Conservation (phyloP, 2,113 vertebrate genomes). For the Phyllostomus discolor region DNA sequence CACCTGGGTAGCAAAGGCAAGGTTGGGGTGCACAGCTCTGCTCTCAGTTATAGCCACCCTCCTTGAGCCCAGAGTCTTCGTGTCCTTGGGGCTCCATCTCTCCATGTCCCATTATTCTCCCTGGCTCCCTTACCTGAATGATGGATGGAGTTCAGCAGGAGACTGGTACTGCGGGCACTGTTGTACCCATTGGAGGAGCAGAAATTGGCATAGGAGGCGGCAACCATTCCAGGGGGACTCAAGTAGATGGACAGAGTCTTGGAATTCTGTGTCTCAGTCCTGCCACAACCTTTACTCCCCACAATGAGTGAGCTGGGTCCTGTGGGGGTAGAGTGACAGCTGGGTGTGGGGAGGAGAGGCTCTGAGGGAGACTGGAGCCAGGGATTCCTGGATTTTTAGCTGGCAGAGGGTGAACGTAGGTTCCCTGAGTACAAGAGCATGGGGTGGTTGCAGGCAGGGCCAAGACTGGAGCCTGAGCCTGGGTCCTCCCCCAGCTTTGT, state of each 20-base stretch:
- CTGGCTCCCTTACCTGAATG: not conserved
- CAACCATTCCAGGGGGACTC: not conserved
- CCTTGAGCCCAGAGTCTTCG: not conserved
- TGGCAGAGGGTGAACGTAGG: not conserved
- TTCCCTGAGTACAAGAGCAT: too few relatives aligned
- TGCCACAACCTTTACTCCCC: constrained; percentile 49
- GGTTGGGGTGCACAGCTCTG: not conserved
- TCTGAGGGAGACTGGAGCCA: not conserved
- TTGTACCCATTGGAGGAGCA: constrained; percentile 47
- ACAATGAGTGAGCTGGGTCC: not conserved
- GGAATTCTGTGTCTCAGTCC: accelerated
- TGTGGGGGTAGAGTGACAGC: not conserved
- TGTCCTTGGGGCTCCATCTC: not conserved
- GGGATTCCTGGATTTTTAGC: not conserved
- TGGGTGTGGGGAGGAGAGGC: not conserved
- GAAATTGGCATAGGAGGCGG: constrained; percentile 23
- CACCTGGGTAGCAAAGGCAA: not conserved
- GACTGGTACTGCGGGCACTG: accelerated
- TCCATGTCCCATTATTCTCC: accelerated
- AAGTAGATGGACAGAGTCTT: not conserved
- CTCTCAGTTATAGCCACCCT: not conserved
- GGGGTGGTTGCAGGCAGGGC: not conserved
- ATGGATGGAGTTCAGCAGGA: constrained; percentile 7
- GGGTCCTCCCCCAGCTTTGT: not conserved
- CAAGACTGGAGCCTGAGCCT: not conserved